Conservation (phyloP, 2,888 invertebrate species). For the Volucella inanis region DNA sequence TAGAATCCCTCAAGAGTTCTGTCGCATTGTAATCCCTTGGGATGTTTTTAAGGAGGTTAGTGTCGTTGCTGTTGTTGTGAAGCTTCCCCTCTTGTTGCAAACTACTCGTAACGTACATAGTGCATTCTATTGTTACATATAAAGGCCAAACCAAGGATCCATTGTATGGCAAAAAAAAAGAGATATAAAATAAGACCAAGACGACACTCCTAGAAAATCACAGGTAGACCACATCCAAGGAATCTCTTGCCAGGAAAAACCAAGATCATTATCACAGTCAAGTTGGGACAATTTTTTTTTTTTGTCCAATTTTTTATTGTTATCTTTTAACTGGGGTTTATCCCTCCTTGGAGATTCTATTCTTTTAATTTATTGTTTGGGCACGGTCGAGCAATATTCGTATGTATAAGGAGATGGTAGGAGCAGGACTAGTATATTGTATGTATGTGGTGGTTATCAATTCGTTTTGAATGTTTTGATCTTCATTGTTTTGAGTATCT, state of each 20-base stretch:
- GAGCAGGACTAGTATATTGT: conserved; percentile 16
- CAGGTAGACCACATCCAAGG: conserved; percentile 74
- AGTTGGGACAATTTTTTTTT: conserved; percentile 70
- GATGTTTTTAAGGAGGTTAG: conserved; percentile 64
- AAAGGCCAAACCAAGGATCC: conserved; percentile 66
- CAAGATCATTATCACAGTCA: conserved; percentile 74
- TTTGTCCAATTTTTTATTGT: background rate
- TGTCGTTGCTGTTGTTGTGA: conserved; percentile 3
- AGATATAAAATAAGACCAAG: conserved; percentile 35
- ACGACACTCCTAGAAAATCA: conserved; percentile 66
- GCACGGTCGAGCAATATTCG: conserved; percentile 63
- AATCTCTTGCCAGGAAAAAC: conserved; percentile 64
- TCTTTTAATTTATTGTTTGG: conserved; percentile 73
- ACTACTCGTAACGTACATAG: conserved; percentile 31
- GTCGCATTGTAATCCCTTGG: conserved; percentile 69
- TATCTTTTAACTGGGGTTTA: conserved; percentile 37
- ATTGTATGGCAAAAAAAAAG: conserved; percentile 63
- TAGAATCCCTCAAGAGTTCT: conserved; percentile 68
- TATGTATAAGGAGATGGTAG: background rate
- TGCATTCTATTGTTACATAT: conserved; percentile 68
- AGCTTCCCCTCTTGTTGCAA: conserved; percentile 38
- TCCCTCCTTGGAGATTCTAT: conserved; percentile 57
- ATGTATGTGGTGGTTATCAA: conserved; percentile 68
- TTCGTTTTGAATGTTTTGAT: conserved; percentile 74
- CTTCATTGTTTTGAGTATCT: conserved; percentile 71